phyloP scores from a whole-genome alignment of 2,797 vertebrate genomes.

The Pantherophis vulpinus region DNA sequence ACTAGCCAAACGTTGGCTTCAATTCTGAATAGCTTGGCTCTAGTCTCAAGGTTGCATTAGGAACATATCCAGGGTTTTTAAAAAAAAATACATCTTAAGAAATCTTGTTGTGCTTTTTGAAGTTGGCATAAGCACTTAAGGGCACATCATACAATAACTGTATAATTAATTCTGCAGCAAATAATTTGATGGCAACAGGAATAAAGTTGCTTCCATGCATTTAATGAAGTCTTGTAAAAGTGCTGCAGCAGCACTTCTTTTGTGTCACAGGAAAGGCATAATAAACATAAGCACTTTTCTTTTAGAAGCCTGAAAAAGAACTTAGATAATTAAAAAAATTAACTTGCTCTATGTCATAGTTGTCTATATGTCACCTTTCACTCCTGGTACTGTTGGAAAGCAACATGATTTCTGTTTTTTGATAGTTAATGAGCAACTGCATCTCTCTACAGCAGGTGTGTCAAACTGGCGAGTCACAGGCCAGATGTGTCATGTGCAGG shows the following conservation, averaged over 20 bases:
- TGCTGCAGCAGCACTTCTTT: not conserved
- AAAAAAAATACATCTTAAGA: not conserved
- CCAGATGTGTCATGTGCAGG: too few relatives aligned
- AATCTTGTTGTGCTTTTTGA: not conserved
- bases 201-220: not conserved
- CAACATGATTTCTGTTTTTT: not conserved
- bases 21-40: not conserved
- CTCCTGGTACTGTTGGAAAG: not conserved
- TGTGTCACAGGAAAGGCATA: not conserved
- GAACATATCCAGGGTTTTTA: not conserved
- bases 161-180: not conserved
- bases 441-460: not conserved
- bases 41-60: not conserved
- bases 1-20: not conserved
- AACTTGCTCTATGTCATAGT: not conserved
- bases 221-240: not conserved
- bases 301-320: not conserved
- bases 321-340: not conserved
- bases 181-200: not conserved
- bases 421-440: not conserved
- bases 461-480: too few relatives aligned
- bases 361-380: not conserved
- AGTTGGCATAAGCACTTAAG: not conserved
- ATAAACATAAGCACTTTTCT: not conserved
- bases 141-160: not conserved